These are phyloP conservation scores for Fistularia tabacaria DNA, from an alignment of 2,797 vertebrate species.

Conservation along the genomic window DNA sequence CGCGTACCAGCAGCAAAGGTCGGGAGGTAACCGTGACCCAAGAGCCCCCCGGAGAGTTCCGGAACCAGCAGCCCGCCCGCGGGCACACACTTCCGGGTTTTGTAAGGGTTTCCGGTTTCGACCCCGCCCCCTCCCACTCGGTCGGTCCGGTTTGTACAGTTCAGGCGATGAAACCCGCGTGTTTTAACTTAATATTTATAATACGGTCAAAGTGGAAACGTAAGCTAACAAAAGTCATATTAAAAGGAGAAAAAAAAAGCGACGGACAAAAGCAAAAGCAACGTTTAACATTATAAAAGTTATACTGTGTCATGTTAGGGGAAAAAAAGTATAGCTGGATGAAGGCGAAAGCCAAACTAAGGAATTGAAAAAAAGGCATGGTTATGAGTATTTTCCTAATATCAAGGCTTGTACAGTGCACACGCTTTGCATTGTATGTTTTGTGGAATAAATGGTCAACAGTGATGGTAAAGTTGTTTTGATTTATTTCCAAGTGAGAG, in stretches of 20 bases:
- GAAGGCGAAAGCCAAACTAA: conserved; percentile 45
- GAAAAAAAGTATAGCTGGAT: conserved; percentile 54
- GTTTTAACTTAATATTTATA: conserved; percentile 73
- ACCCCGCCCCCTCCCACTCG: conserved; percentile 42
- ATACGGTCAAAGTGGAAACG: conserved; percentile 53
- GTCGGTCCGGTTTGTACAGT: conserved; percentile 72
- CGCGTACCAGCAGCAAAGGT: conserved; percentile 59
- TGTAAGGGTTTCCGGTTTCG: too few relatives aligned
- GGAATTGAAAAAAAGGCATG: conserved; percentile 64
- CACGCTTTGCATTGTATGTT: conserved; percentile 81
- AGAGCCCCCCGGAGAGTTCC: conserved; percentile 16
- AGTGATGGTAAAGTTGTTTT: conserved; percentile 46
- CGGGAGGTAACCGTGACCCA: too few relatives aligned
- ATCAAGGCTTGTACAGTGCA: conserved; percentile 77
- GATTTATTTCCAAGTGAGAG: conserved; percentile 25
- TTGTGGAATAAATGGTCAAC: conserved; percentile 82
- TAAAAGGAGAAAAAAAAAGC: background rate
- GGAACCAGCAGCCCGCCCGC: conserved; percentile 70
- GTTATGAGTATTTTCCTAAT: conserved; percentile 77
- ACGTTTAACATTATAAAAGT: conserved; percentile 42
- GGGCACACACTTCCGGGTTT: conserved; percentile 72
- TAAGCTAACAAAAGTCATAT: conserved; percentile 37
- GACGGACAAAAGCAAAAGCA: conserved; percentile 41
- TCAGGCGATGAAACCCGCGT: conserved; percentile 60
- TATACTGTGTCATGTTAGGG: conserved; percentile 51